Percentiles rank a stretch among this genome's conserved stretches.
Conservation (phyloP, 2,113 vertebrate genomes). For the Oryctolagus cuniculus region mOryCun1.1 NC_091437.1:27698001-27698500, state of each 20-base stretch:
- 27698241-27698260: not conserved
- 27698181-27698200: not conserved
- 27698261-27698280: not conserved
- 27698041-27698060: not conserved
- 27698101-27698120: not conserved
- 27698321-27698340: not conserved
- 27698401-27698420: not conserved
- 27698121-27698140: not conserved
- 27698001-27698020: not conserved
- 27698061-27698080: not conserved
- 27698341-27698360: not conserved
- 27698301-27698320: constrained; percentile 41
- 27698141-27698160: not conserved
- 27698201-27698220: not conserved
- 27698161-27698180: not conserved
- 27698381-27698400: not conserved
- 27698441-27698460: not conserved
- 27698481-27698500: constrained; percentile 40
- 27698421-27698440: constrained; percentile 14
- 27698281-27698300: constrained; percentile 30
- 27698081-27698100: not conserved
- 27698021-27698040: not conserved
- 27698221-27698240: not conserved
- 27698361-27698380: not conserved
- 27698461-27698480: constrained; percentile 22